Conservation (phyloP, 2,113 vertebrate genomes). For the Triplophysa rosa region DNA sequence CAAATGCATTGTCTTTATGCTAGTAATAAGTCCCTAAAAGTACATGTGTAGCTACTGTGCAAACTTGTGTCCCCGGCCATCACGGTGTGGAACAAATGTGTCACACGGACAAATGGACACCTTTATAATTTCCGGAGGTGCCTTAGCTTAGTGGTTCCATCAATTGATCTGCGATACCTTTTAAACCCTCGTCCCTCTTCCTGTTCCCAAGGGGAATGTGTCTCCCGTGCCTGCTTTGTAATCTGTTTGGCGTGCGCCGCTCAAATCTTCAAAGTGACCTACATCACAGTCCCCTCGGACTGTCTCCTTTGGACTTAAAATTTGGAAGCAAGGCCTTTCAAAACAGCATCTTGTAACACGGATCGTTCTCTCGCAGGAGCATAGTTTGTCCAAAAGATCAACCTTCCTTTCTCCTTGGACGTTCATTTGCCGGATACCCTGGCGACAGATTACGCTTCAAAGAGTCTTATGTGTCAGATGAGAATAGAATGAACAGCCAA, state of each 20-base stretch:
- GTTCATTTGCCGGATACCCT: slow-evolving; percentile 59
- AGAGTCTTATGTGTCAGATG: slow-evolving; percentile 53
- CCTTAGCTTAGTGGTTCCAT: neutral
- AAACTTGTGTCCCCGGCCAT: neutral
- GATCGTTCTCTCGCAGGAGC: neutral
- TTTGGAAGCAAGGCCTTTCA: neutral
- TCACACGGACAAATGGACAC: neutral
- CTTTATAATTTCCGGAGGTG: neutral
- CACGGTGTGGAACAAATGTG: neutral
- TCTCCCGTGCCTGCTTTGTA: slow-evolving; percentile 42
- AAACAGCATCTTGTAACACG: neutral
- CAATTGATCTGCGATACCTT: slow-evolving; percentile 28
- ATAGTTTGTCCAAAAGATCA: slow-evolving; percentile 47
- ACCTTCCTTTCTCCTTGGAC: slow-evolving; percentile 48
- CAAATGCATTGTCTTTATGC: neutral
- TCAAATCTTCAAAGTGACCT: slow-evolving; percentile 38
- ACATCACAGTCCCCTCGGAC: slow-evolving; percentile 18
- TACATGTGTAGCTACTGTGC: neutral
- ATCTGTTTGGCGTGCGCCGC: slow-evolving; percentile 34
- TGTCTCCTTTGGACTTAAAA: slow-evolving; percentile 7
- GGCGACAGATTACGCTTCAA: slow-evolving; percentile 57
- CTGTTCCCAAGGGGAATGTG: slow-evolving; percentile 25
- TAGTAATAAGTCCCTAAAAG: neutral
- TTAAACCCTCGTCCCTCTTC: slow-evolving; percentile 24
- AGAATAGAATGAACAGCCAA: slow-evolving; percentile 14